Conservation (phyloP, 2,888 invertebrate genomes). For the Empis livida region DNA sequence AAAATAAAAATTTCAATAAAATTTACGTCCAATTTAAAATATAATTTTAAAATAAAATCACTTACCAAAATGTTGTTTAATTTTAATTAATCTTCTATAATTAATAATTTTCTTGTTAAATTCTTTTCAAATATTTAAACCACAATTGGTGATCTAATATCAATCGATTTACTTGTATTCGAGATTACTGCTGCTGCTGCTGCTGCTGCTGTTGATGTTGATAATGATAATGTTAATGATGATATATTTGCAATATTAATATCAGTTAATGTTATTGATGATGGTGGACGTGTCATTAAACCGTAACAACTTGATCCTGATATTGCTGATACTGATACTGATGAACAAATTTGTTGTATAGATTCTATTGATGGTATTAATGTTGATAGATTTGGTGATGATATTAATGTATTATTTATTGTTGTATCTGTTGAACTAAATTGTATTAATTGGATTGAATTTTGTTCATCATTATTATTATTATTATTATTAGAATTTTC, state of each 20-base stretch:
- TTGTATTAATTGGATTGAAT: too few species aligned
- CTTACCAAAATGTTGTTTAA: too few species aligned
- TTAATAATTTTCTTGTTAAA: too few species aligned
- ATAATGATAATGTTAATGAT: conserved; percentile 26
- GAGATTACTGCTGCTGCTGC: conserved; percentile 18
- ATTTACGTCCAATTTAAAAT: too few species aligned
- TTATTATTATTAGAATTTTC: too few species aligned
- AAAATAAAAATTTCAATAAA: too few species aligned
- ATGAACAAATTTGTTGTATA: conserved; percentile 19
- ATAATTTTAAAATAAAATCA: too few species aligned
- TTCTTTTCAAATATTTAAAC: conserved; percentile 17
- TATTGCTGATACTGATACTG: conserved; percentile 4
- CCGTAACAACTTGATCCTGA: background rate
- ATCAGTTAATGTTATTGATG: conserved; percentile 12
- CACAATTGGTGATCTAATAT: conserved; percentile 31
- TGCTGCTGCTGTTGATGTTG: background rate
- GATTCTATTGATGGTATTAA: conserved; percentile 21
- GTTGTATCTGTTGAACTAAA: conserved; percentile 1
- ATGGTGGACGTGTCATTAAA: conserved; percentile 4
- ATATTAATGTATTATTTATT: conserved; percentile 2
- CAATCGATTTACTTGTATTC: conserved; percentile 32
- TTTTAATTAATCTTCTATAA: too few species aligned
- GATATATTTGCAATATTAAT: conserved; percentile 26
- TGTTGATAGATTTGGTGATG: conserved; percentile 14
- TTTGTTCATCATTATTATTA: too few species aligned